Conservation (phyloP, 1,140 invertebrate genomes). For the Penaeus indicus region DNA sequence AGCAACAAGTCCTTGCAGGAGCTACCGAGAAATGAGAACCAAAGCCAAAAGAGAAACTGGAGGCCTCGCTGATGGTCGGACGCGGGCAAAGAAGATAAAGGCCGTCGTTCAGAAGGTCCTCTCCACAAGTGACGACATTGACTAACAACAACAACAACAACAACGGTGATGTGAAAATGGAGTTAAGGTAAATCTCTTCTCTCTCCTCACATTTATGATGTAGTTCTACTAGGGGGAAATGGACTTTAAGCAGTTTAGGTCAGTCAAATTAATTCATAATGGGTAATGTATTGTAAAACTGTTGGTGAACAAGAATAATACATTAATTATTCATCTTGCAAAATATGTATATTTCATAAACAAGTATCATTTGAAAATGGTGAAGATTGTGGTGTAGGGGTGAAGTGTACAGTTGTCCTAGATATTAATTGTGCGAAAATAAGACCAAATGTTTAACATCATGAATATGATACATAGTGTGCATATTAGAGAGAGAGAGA, state of each 20-base stretch:
- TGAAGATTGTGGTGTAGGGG: too few species aligned
- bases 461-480: too few species aligned
- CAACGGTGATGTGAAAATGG: constrained; percentile 35
- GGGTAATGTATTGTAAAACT: background rate
- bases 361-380: background rate
- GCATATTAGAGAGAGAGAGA: too few species aligned
- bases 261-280: too few species aligned
- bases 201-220: too few species aligned
- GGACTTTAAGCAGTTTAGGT: too few species aligned
- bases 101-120: background rate
- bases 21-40: background rate
- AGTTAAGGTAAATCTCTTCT: constrained; percentile 31
- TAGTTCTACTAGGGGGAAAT: too few species aligned
- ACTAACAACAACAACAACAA: constrained; percentile 52
- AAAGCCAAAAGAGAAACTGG: constrained; percentile 46
- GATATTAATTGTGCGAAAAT: too few species aligned
- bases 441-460: too few species aligned
- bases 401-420: background rate
- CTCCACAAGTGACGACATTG: background rate
- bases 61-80: background rate
- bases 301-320: background rate
- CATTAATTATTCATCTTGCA: too few species aligned
- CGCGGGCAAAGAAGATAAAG: constrained; percentile 43
- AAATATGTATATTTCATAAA: too few species aligned
- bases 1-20: background rate